Evolutionary conservation across 2,888 invertebrate species (phyloP).

Genomic region (Matsumyia berberina): DNA sequence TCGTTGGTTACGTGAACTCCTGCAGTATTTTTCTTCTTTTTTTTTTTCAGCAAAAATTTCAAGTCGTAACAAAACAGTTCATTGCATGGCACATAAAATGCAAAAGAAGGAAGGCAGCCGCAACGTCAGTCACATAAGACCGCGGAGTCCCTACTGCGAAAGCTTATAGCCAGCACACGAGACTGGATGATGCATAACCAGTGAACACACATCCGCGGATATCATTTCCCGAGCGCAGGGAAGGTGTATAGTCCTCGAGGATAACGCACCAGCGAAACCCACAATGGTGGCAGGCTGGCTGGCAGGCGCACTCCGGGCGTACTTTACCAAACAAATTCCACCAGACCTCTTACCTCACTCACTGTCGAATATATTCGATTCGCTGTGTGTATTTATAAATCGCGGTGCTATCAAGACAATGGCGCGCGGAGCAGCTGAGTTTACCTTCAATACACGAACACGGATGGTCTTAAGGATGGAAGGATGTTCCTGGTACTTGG

Average conservation of each 20-base stretch:
- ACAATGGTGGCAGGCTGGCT: constrained; percentile 40
- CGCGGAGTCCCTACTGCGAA: constrained; percentile 29
- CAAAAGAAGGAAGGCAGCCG: constrained; percentile 57
- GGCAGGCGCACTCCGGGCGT: constrained; percentile 67
- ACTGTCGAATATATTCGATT: constrained; percentile 35
- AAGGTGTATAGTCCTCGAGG: constrained; percentile 55
- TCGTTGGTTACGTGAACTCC: constrained; percentile 72
- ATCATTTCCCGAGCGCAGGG: constrained; percentile 27
- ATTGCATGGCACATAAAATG: constrained; percentile 69
- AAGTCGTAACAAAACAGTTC: constrained; percentile 72
- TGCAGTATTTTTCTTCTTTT: constrained; percentile 45
- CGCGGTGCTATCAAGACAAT: constrained; percentile 28
- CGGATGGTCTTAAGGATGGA: constrained; percentile 22
- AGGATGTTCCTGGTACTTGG: constrained; percentile 25
- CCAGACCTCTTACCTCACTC: constrained; percentile 24
- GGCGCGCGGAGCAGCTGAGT: constrained; percentile 53
- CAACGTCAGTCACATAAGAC: constrained; percentile 67
- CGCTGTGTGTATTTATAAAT: constrained; percentile 18
- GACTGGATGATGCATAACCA: constrained; percentile 25
- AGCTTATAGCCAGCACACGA: constrained; percentile 13
- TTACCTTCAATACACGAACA: constrained; percentile 3
- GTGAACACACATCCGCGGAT: constrained; percentile 21
- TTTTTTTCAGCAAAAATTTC: constrained; percentile 38
- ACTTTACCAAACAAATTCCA: constrained; percentile 52
- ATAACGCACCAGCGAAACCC: constrained; percentile 66